Evolutionary conservation across 2,113 vertebrate species (phyloP).

Genomic region (Galeopterus variegatus): DNA sequence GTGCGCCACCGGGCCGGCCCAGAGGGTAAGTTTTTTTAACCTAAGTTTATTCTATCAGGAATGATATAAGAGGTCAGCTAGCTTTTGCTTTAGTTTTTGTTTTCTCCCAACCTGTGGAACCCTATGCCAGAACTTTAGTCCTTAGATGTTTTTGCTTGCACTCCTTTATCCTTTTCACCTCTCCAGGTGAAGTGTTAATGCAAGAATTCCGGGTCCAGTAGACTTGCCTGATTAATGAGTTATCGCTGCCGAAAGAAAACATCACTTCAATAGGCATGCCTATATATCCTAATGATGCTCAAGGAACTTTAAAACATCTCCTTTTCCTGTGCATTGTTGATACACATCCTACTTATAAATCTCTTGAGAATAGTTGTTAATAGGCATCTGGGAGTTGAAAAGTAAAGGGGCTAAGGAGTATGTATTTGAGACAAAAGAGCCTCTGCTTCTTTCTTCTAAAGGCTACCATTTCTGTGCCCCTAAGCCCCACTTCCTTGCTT

Average conservation of each 20-base stretch:
- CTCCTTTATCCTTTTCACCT: neutral
- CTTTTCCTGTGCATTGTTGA: fast-evolving
- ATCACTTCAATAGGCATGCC: fast-evolving
- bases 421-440: neutral
- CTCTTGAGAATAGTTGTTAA: neutral
- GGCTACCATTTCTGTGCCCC: fast-evolving
- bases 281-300: neutral
- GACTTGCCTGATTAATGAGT: too few species aligned
- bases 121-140: neutral
- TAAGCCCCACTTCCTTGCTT: neutral
- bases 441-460: neutral
- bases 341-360: too few species aligned
- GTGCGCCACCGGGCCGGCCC: too few species aligned
- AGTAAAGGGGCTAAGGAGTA: fast-evolving
- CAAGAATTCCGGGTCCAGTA: neutral
- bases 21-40: neutral
- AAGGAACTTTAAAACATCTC: neutral
- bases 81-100: neutral
- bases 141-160: neutral
- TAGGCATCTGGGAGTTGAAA: neutral
- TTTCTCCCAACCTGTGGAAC: neutral
- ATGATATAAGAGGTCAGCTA: neutral
- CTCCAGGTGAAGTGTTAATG: neutral
- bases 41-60: neutral
- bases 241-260: neutral